Evolutionary conservation across 2,113 vertebrate species (phyloP).

Genomic region (Brachypodius melanocephalos): DNA sequence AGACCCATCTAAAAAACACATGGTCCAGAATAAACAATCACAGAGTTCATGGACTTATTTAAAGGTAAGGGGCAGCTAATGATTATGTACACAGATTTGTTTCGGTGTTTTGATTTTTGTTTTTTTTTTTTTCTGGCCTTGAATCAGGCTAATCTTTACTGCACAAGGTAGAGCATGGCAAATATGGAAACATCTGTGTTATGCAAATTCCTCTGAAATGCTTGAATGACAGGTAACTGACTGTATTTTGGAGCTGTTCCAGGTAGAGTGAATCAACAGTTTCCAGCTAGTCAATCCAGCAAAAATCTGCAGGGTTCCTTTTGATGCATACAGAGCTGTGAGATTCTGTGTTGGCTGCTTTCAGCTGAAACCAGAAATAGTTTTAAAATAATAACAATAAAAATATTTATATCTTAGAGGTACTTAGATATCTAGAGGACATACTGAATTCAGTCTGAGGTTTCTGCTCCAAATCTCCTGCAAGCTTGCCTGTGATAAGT

Average conservation of each 20-base stretch:
- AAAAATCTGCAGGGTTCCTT: neutral
- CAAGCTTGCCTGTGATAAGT: neutral
- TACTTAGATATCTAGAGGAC: neutral
- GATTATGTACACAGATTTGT: neutral
- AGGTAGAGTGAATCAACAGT: neutral
- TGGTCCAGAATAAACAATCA: neutral
- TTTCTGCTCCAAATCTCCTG: neutral
- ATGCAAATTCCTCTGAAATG: constrained; percentile 15
- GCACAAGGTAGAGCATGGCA: neutral
- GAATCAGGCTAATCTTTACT: neutral
- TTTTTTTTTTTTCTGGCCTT: neutral
- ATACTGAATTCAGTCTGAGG: neutral
- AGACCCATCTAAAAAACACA: neutral
- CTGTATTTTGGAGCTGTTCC: constrained; percentile 24
- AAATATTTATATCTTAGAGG: neutral
- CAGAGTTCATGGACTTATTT: neutral
- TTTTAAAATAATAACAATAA: neutral
- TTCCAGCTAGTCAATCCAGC: neutral
- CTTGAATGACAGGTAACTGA: constrained; percentile 25
- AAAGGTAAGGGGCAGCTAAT: neutral
- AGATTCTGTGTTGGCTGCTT: constrained; percentile 1
- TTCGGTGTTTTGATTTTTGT: neutral
- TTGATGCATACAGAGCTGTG: neutral
- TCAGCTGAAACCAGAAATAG: neutral
- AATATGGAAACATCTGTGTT: constrained; percentile 30